A percentile compares a stretch with the other conserved stretches of the same genome.
Evolutionary conservation across 2,888 invertebrate genomes (phyloP).

Genomic region (Apodemia hepburni): DNA sequence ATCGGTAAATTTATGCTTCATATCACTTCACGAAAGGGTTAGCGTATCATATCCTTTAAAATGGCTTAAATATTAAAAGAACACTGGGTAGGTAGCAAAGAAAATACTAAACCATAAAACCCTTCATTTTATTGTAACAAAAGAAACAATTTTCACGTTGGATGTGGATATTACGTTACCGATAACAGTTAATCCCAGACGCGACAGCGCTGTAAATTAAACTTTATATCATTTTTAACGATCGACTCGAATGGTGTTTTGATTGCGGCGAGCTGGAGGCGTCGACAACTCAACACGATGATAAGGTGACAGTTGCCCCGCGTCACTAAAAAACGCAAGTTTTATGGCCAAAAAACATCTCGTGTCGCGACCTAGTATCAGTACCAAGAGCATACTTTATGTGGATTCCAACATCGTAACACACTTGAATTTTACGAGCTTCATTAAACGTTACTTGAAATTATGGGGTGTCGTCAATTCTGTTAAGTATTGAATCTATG

Average conservation of each 20-base stretch:
- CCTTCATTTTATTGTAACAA: constrained; percentile 54
- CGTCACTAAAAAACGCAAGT: constrained; percentile 66
- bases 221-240: constrained; percentile 79
- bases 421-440: constrained; percentile 67
- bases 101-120: constrained; percentile 46
- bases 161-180: constrained; percentile 64
- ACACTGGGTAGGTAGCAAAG: constrained; percentile 33
- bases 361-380: constrained; percentile 36
- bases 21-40: not conserved
- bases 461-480: constrained; percentile 48
- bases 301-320: constrained; percentile 72
- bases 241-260: constrained; percentile 74
- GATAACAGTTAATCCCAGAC: constrained; percentile 71
- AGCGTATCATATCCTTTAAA: not conserved
- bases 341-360: constrained; percentile 67
- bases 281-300: constrained; percentile 78
- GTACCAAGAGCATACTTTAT: constrained; percentile 47
- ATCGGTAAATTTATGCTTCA: not conserved
- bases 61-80: constrained; percentile 33
- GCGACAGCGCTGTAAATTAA: constrained; percentile 70
- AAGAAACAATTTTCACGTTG: constrained; percentile 61
- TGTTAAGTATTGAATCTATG: constrained; percentile 56
- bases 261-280: constrained; percentile 77
- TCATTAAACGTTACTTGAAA: constrained; percentile 54
- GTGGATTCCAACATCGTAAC: constrained; percentile 63